phyloP scores from a whole-genome alignment of 2,888 invertebrate species.

The Torymus auratus region DNA sequence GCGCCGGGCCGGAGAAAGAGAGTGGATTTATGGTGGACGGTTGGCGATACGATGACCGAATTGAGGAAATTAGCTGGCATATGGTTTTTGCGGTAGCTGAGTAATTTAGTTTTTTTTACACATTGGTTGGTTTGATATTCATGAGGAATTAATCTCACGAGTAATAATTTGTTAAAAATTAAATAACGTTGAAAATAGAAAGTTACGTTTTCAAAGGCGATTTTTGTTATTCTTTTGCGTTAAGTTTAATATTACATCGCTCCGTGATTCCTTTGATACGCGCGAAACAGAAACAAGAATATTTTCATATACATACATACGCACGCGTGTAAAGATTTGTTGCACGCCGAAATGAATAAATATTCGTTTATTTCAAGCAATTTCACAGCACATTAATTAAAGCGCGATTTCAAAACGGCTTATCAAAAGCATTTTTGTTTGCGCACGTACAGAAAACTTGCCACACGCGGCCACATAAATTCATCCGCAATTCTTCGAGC shows the following conservation, averaged over 20 bases:
- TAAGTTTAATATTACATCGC: no score
- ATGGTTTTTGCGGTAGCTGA: background rate
- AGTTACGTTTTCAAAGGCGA: no score
- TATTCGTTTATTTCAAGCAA: constrained; percentile 21
- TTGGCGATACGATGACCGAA: background rate
- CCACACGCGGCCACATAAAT: constrained; percentile 52
- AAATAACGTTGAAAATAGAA: no score
- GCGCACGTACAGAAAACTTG: background rate
- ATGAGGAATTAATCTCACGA: no score
- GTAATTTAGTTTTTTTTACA: constrained; percentile 3
- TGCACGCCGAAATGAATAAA: constrained; percentile 13
- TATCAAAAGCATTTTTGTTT: constrained; percentile 44
- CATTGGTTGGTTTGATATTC: background rate
- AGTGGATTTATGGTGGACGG: no score
- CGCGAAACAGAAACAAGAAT: no score
- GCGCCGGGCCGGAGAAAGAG: no score
- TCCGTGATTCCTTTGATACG: no score
- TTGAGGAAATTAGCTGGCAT: constrained; percentile 31
- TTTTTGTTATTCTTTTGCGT: no score
- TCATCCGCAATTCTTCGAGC: constrained; percentile 49
- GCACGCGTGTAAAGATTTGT: background rate
- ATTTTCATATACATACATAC: background rate
- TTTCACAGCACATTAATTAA: constrained; percentile 50
- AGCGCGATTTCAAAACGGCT: constrained; percentile 48
- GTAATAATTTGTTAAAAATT: no score